Evolutionary conservation across 2,888 invertebrate genomes (phyloP), one percentile per base, ranked within the genome.

Genomic region (Proisotoma minuta): DNA sequence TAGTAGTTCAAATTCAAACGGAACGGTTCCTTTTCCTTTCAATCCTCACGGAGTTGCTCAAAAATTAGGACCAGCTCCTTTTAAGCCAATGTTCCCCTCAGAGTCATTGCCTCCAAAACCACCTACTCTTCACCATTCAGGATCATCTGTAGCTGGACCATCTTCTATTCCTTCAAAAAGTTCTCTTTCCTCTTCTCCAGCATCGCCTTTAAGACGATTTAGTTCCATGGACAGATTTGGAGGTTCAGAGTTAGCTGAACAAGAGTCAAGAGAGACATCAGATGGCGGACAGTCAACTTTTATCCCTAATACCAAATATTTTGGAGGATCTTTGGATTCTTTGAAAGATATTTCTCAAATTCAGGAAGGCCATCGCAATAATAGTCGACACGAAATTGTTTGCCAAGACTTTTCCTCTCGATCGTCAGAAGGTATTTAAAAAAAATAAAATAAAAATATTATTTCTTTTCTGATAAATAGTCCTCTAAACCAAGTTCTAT

Each of bases 291-390:
- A 60, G 8, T 54, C 54, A 4, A 27, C 64, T 34, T 59, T 67
- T 24, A 65, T 66, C 50, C 62, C 72, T n/a, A n/a, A n/a, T n/a
- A n/a, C n/a, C n/a, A 71, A 75, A 65, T 77, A 81, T 53, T 80
- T 81, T 60, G 82, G 83, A 58, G 82, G 83, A 24, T 83, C 83
- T 29, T 76, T 83, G 66, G 84, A 84, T 74, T 84, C 84, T 1
- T 75, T 83, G 15, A 80, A 82, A 68, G 82, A 83, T 61, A 60
- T 72, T n/a, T 60, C 65, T 2, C 68, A 72, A 57, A 70, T 48
- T 63, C 60, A 8, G 72, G 70, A 48, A 26, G 28, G 47, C 52
- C 5, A 48, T 64, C 39, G 61, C 40, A 66, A 72, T 63, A 60
- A 59, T 39, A 28, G 23, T 23, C 23, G 52, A 34, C 29, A 47